Conservation (phyloP, 2,113 vertebrate species). For the Labeo catla region DNA sequence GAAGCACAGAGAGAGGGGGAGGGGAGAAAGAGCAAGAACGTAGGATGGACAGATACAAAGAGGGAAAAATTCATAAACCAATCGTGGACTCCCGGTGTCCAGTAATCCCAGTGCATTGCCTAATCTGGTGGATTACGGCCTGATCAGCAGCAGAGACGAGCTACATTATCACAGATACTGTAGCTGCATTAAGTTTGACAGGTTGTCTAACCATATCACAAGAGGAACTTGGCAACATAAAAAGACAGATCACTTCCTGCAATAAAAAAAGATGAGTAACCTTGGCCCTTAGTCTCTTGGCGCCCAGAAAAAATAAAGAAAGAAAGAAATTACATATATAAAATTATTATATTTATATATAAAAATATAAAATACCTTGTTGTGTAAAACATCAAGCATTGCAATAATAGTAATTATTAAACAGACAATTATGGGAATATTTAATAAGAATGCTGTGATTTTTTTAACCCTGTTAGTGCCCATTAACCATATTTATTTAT, state of each 20-base stretch:
- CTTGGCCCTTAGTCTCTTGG: background rate
- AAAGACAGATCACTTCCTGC: background rate
- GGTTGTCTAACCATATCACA: background rate
- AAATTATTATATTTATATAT: no score
- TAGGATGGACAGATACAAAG: slow-evolving; percentile 2
- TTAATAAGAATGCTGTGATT: background rate
- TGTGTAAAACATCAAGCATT: background rate
- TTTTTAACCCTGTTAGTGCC: background rate
- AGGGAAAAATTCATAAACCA: slow-evolving; percentile 31
- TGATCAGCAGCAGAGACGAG: slow-evolving; percentile 20
- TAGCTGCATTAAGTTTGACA: background rate
- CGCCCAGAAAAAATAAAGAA: background rate
- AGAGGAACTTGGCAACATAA: background rate
- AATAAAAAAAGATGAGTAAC: background rate
- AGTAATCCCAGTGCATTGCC: slow-evolving; percentile 47
- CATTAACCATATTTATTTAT: no score
- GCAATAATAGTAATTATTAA: background rate
- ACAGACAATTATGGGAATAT: background rate
- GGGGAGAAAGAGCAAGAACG: slow-evolving; percentile 8
- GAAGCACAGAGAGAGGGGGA: background rate
- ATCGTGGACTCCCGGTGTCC: slow-evolving; percentile 18
- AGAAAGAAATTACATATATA: no score
- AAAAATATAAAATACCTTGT: no score
- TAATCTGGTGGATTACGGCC: slow-evolving; percentile 52
- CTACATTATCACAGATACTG: slow-evolving; percentile 9